Base-by-base conservation (phyloP, 2,797 vertebrate genomes). In the Rhabdophis nuchalis region DNA sequence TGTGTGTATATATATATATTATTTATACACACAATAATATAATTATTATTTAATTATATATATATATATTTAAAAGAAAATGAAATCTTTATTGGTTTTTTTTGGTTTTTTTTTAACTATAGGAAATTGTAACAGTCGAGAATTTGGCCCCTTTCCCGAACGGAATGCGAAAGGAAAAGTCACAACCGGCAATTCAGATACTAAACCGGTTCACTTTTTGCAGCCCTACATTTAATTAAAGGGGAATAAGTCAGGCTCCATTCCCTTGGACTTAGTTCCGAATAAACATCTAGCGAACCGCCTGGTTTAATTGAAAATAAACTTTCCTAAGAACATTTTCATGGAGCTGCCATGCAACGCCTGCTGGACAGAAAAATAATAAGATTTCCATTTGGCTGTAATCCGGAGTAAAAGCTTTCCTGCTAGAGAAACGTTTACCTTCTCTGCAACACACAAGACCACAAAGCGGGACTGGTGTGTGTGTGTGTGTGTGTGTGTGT, bases 81-180 rank as follows among this genome's bases (percentile, higher is more conserved):
- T 29, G 50, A 20, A 61, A 92, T 90, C 88, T 25, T 91, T 89
- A 68, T n/a, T 92, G 60, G 8, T 5, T 50, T n/a, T n/a, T n/a
- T n/a, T n/a, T n/a, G n/a, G 9, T 27, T 61, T 57, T 57, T 57
- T 1, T 56, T 93, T 90, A 91, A 90, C 93, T 88, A 52, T 18
- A 92, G 90, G 86, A 29, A 87, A 92, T 89, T 41, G 61, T 82
- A 32, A 1, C 57, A 68, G 60, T 50, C 10, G 57, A 53, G 23
- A 23, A n/a, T 5, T 36, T 46, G 23, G 50, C 16, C 72, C 20
- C 27, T 64, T 82, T 27, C 85, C 29, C 53, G 25, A 61, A 86
- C 5, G 64, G 25, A 54, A 56, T 56, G 91, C 88, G 56, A 86
- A 85, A 88, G 29, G 14, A 53, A 5, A 20, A 29, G 9, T 14